Evolutionary conservation across 2,888 invertebrate species (phyloP).

Genomic region (Cryptus armator): DNA sequence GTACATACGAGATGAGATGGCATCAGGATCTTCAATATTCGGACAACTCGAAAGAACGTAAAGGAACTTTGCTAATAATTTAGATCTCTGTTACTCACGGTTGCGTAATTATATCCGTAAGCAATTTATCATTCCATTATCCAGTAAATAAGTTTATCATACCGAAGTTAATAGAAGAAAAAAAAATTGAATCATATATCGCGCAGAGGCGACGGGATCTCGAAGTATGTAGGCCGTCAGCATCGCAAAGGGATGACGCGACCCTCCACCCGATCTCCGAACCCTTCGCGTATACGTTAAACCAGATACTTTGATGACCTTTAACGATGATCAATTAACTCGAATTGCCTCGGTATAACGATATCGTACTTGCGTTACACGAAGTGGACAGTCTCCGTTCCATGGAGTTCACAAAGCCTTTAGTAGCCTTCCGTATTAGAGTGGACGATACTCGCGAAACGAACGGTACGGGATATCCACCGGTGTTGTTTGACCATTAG

Average conservation of each 20-base stretch:
- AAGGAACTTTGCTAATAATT: neutral
- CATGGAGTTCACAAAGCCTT: neutral
- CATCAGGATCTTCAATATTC: slow-evolving; percentile 24
- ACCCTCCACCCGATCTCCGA: slow-evolving; percentile 48
- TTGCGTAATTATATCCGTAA: neutral
- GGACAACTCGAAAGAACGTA: neutral
- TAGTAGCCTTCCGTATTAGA: neutral
- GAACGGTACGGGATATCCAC: slow-evolving; percentile 58
- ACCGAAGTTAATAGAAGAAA: slow-evolving; percentile 51
- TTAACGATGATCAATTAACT: slow-evolving; percentile 83
- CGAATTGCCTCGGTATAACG: slow-evolving; percentile 77
- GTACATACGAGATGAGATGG: slow-evolving; percentile 38
- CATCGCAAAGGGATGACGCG: slow-evolving; percentile 58
- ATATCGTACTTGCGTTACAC: slow-evolving; percentile 71
- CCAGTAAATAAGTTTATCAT: slow-evolving; percentile 28
- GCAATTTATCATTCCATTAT: neutral
- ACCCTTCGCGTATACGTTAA: slow-evolving; percentile 74
- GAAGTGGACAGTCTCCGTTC: slow-evolving; percentile 56
- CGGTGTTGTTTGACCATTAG: slow-evolving; percentile 80
- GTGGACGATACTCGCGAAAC: slow-evolving; percentile 26
- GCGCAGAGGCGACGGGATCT: slow-evolving; percentile 33
- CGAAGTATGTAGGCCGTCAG: slow-evolving; percentile 20
- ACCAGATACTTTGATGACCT: slow-evolving; percentile 84
- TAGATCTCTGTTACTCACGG: neutral
- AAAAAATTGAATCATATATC: slow-evolving; percentile 49